Conservation (phyloP, 2,113 vertebrate species). For the Marmota flaviventris region DNA sequence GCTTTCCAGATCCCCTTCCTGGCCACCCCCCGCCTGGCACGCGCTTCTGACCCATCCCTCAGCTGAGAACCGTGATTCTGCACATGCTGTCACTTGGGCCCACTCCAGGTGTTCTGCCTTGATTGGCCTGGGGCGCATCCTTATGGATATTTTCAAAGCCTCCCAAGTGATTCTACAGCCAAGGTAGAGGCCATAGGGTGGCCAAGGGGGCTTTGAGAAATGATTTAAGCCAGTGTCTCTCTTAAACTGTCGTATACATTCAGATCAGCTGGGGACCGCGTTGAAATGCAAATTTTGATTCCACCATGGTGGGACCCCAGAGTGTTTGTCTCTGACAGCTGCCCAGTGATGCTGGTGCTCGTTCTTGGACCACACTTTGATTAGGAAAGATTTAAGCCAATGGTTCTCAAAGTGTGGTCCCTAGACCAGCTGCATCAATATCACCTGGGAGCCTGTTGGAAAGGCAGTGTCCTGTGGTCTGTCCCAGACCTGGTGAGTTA, state of each 20-base stretch:
- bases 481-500: not conserved
- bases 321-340: not conserved
- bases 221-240: not conserved
- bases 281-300: not conserved
- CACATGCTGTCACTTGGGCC: not conserved
- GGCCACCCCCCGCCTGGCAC: not conserved
- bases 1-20: not conserved
- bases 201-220: not conserved
- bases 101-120: not conserved
- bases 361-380: not conserved
- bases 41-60: not conserved
- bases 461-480: not conserved
- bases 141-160: not conserved
- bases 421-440: rapidly evolving
- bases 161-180: not conserved
- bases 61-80: not conserved
- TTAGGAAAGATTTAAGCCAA: not conserved
- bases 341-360: not conserved
- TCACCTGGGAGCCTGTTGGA: not conserved
- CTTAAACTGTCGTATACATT: not conserved
- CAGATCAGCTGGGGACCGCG: too few species aligned
- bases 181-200: not conserved
- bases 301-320: not conserved
- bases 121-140: not conserved
- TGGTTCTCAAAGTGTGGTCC: not conserved